phyloP scores from a whole-genome alignment of 2,113 vertebrate species.

The Sus scrofa region T2T-Sscrofa CM000824.6:164648501-164649000 shows the following conservation, averaged over 20 bases:
- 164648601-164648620: background rate
- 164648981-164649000: background rate
- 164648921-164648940: background rate
- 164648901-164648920: background rate
- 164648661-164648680: background rate
- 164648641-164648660: background rate
- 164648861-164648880: background rate
- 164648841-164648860: background rate
- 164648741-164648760: background rate
- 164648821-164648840: background rate
- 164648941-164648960: background rate
- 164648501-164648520: slow-evolving; percentile 11
- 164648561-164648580: background rate
- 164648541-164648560: background rate
- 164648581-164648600: background rate
- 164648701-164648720: no score
- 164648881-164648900: background rate
- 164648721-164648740: background rate
- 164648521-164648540: background rate
- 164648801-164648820: background rate
- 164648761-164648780: background rate
- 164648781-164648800: background rate
- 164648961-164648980: background rate
- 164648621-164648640: background rate
- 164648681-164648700: background rate